phyloP scores from a whole-genome alignment of 2,113 vertebrate genomes.

The Danionella cerebrum region DNA sequence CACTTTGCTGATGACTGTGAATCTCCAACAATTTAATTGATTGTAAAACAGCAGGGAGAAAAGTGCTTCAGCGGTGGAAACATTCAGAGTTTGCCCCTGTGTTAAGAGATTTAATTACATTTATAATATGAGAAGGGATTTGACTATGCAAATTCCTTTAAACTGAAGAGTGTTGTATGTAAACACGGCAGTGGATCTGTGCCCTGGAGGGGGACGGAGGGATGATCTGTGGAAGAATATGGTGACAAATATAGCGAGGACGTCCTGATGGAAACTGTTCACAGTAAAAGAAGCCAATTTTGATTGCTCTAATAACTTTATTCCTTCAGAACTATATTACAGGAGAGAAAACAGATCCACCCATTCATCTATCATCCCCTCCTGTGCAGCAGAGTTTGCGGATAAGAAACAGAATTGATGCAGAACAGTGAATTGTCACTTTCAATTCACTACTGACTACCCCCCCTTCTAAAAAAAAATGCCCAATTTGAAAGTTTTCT shows the following conservation, averaged over 20 bases:
- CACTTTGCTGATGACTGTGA: slow-evolving; percentile 16
- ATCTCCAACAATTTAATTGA: slow-evolving; percentile 51
- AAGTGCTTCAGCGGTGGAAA: slow-evolving; percentile 51
- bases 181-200: slow-evolving; percentile 40
- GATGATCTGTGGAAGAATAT: slow-evolving; percentile 13
- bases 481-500: too few relatives aligned
- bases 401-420: too few relatives aligned
- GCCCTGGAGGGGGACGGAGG: slow-evolving; percentile 32
- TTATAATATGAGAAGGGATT: slow-evolving; percentile 50
- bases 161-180: slow-evolving; percentile 50
- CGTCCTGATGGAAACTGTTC: not conserved
- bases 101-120: slow-evolving; percentile 57
- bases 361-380: too few relatives aligned
- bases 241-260: not conserved
- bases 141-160: slow-evolving; percentile 51
- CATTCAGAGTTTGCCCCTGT: slow-evolving; percentile 46
- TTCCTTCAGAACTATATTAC: too few relatives aligned
- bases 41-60: slow-evolving; percentile 57
- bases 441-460: too few relatives aligned
- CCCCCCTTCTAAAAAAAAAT: too few relatives aligned
- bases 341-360: too few relatives aligned
- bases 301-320: not conserved
- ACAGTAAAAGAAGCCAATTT: not conserved
- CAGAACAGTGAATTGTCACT: too few relatives aligned
- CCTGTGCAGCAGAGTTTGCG: too few relatives aligned